Evolutionary conservation across 2,888 invertebrate species (phyloP), one percentile per base, ranked within the genome.

Genomic region (Hesperia comma): DNA sequence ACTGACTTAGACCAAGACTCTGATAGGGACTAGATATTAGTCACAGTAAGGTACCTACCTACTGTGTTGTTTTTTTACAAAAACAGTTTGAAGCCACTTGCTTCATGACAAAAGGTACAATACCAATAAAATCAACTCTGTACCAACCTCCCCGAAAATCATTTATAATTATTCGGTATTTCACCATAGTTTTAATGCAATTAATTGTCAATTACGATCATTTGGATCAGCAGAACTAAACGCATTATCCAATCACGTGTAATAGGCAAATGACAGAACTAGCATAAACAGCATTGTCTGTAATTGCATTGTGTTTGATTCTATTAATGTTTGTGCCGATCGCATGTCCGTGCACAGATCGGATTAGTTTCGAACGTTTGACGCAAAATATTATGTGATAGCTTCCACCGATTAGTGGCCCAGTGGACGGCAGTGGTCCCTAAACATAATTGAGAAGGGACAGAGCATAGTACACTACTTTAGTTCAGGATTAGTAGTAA

Each of bases 281-380:
- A 77, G 73, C 72, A 69, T 69, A 69, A 74, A 77, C 77, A 73
- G 76, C 77, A 79, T 80, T 84, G 81, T 84, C 79, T 81, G 77
- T 87, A 85, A 88, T 87, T 84, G 83, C 77, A 82, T 87, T 82
- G 83, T 80, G 81, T 81, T 83, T 83, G 82, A 86, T 89, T 79
- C 82, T 77, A 83, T 89, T 86, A 83, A 78, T 76, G 80, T 77
- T 81, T 77, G 78, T 76, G 77, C 78, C 78, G 78, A 79, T 79
- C 76, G 79, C 71, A 71, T 68, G 69, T 70, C 69, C 71, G 74
- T 78, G 68, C 74, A 72, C 68, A 74, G 82, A 89, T 88, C 87
- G 84, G 85, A 88, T 89, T 89, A 88, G 73, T 69, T 21, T 26
- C 5, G 17, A 19, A 53, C 40, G 26, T 17, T 64, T 58, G 68